phyloP scores from a whole-genome alignment of 1,140 invertebrate species.

The Acromyrmex charruanus region DNA sequence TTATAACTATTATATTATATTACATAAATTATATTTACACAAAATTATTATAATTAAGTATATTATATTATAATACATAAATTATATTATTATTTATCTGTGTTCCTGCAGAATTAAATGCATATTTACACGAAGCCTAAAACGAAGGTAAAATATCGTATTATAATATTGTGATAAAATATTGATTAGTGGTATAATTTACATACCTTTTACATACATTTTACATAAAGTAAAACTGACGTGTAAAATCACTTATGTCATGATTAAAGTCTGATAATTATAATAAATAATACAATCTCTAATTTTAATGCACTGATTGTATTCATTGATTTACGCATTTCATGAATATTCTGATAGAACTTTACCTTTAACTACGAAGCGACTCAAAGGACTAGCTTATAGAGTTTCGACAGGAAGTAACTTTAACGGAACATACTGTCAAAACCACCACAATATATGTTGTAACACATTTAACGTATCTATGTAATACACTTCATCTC shows the following conservation, averaged over 20 bases:
- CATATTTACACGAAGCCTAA: background rate
- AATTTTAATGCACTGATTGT: conserved; percentile 5
- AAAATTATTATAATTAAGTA: background rate
- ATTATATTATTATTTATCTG: background rate
- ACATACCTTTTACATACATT: background rate
- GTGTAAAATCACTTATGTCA: background rate
- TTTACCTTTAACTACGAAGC: conserved; percentile 19
- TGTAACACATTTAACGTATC: conserved; percentile 38
- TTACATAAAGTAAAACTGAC: background rate
- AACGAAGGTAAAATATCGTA: background rate
- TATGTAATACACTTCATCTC: conserved; percentile 4
- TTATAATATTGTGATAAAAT: background rate
- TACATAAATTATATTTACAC: conserved; percentile 7
- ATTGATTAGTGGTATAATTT: background rate
- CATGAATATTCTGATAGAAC: conserved; percentile 38
- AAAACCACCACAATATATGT: conserved; percentile 36
- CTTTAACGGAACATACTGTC: conserved; percentile 44
- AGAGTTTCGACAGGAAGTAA: conserved; percentile 15
- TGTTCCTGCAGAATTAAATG: background rate
- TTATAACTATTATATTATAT: background rate
- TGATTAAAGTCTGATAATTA: background rate
- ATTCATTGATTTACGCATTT: conserved; percentile 8
- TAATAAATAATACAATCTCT: background rate
- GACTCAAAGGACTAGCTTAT: conserved; percentile 37
- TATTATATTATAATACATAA: background rate